Base-by-base conservation (phyloP, 2,797 vertebrate genomes). In the Clarias laeviceps region DNA sequence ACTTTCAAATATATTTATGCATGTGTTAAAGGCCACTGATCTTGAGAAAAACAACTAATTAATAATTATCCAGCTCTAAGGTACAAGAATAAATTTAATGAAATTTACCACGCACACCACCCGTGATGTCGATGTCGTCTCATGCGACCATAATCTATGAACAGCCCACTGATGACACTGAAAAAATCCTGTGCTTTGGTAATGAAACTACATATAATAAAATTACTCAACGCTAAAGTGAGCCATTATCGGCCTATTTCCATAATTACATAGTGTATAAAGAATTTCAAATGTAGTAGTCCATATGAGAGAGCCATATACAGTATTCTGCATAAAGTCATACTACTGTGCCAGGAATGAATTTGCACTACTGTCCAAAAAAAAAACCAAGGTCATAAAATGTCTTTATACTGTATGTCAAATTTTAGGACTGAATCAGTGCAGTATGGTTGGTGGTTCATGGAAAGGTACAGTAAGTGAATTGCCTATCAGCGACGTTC, bases 181-280 rank as follows among this genome's bases (percentile, higher is more conserved):
- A 72, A 84, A 86, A 32, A 11, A 22, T 62, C 65, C 79, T 84
- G 29, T 62, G 62, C 74, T 74, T 64, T n/a, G 74, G 37, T 68
- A 68, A 86, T 80, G 66, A 56, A 79, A 65, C 40, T 20, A 37
- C 57, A 80, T 37, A 56, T 65, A n/a, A 86, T 62, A 32, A 66
- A 78, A 73, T 56, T 70, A 34, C 87, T 82, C 59, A 40, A 87
- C 61, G 34, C 57, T 66, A 59, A 57, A 83, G 50, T 27, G 45
- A 34, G 74, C 64, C 61, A 80, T 82, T 84, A 81, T 40, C 50
- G 62, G 64, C 56, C 72, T 59, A 83, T 87, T 84, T 87, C 72
- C 83, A 87, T 85, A 87, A 85, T 87, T 82, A 61, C 37, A 37
- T 68, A 56, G n/a, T 54, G 27, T 14, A 18, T 76, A 54, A 84